phyloP scores from a whole-genome alignment of 2,113 vertebrate species.

The Maylandia zebra region DNA sequence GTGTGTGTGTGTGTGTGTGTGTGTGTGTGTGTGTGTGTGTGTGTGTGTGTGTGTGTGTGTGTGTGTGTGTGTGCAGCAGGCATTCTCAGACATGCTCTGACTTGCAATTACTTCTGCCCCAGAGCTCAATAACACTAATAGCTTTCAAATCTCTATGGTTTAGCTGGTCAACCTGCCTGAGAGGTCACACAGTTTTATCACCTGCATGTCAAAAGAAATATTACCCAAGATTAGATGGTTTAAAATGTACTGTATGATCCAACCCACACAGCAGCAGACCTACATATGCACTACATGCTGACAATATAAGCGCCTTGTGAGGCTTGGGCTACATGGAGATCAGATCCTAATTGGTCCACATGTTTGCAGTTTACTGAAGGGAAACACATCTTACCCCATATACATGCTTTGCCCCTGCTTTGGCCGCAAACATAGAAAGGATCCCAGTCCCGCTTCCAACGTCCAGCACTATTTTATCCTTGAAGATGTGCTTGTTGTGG shows the following conservation, averaged over 20 bases:
- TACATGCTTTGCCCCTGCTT: slow-evolving; percentile 93
- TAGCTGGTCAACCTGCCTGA: background rate
- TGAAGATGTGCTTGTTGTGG: slow-evolving; percentile 98
- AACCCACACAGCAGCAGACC: background rate
- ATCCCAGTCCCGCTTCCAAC: slow-evolving; percentile 98
- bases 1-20: background rate
- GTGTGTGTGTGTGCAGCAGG: background rate
- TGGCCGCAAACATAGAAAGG: slow-evolving; percentile 97
- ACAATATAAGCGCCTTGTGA: background rate
- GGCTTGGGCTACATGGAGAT: background rate
- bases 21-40: background rate
- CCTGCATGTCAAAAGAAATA: background rate
- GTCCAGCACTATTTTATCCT: slow-evolving; percentile 93
- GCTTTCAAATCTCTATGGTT: background rate
- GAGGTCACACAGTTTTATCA: background rate
- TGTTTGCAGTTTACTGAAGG: background rate
- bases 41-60: background rate
- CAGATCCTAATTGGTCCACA: background rate
- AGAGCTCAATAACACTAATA: background rate
- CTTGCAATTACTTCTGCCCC: slow-evolving; percentile 35
- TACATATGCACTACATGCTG: background rate
- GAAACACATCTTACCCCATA: slow-evolving; percentile 83
- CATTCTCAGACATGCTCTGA: slow-evolving; percentile 18
- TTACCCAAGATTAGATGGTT: background rate
- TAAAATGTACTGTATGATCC: background rate